Percentiles rank a stretch among this genome's conserved stretches.
phyloP scores from a whole-genome alignment of 2,797 vertebrate species.

The Acanthiza pusilla region DNA sequence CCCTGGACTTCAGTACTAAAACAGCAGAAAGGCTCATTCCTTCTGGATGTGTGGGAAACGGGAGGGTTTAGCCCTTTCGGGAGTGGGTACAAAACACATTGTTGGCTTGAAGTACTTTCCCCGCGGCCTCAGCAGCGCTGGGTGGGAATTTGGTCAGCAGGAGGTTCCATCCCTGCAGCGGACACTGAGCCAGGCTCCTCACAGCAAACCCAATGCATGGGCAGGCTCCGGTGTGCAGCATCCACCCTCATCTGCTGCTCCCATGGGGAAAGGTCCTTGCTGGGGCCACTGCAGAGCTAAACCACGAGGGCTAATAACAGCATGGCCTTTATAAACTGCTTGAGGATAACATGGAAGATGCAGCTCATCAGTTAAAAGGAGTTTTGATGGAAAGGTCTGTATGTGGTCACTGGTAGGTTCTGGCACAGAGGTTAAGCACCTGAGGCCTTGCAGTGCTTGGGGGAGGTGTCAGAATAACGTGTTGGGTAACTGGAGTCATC shows the following conservation, averaged over 20 bases:
- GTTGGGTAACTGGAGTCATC: not conserved
- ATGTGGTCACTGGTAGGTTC: not conserved
- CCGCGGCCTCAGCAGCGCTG: fast-evolving
- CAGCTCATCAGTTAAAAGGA: not conserved
- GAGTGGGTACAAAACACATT: not conserved
- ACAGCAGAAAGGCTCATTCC: not conserved
- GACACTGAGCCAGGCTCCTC: fast-evolving
- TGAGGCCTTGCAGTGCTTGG: not conserved
- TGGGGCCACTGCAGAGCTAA: not conserved
- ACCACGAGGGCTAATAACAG: not conserved
- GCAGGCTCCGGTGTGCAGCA: not conserved
- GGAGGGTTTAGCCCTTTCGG: fast-evolving
- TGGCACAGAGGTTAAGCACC: not conserved
- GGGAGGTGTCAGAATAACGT: not conserved
- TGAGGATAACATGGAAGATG: not conserved
- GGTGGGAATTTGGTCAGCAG: not conserved
- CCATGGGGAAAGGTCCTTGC: not conserved
- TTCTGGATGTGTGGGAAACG: not conserved
- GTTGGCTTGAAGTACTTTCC: not conserved
- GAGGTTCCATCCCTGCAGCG: not conserved
- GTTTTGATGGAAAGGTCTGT: not conserved
- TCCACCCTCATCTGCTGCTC: not conserved
- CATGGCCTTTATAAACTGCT: not conserved
- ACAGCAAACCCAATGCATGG: fast-evolving
- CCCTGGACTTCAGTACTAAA: not conserved